Conservation (phyloP, 2,888 invertebrate species). For the Tenthredo scrophulariae region DNA sequence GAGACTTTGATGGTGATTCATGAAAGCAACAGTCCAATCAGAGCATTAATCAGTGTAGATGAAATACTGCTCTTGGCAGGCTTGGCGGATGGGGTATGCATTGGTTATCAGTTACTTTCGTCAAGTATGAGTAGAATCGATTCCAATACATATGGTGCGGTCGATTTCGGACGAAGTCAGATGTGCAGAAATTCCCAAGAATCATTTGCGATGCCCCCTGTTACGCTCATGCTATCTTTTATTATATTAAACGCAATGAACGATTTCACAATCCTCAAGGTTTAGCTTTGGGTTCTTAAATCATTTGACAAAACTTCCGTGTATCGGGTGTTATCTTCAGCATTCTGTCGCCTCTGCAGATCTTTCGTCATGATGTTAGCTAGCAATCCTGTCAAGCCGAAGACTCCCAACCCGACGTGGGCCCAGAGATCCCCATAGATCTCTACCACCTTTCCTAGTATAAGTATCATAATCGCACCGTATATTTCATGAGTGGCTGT, state of each 20-base stretch:
- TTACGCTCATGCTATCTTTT: not conserved
- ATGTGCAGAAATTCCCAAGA: not conserved
- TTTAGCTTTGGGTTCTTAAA: not conserved
- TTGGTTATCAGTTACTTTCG: slow-evolving; percentile 79
- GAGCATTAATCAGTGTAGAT: slow-evolving; percentile 79
- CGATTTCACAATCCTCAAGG: not conserved
- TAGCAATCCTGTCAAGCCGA: slow-evolving; percentile 70
- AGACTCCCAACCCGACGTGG: slow-evolving; percentile 70
- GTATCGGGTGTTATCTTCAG: slow-evolving; percentile 57
- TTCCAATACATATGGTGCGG: not conserved
- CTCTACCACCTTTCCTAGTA: slow-evolving; percentile 71
- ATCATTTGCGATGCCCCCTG: not conserved
- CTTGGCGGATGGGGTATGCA: slow-evolving; percentile 84
- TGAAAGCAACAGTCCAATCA: slow-evolving; percentile 82
- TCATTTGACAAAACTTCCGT: not conserved
- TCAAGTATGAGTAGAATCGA: slow-evolving; percentile 61
- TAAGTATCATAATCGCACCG: slow-evolving; percentile 71
- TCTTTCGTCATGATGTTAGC: slow-evolving; percentile 71
- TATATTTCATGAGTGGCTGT: slow-evolving; percentile 80
- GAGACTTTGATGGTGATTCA: slow-evolving; percentile 76
- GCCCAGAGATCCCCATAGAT: slow-evolving; percentile 72
- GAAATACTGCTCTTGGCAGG: slow-evolving; percentile 81
- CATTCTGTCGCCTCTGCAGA: slow-evolving; percentile 70
- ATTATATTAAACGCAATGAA: not conserved
- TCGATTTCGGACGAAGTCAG: not conserved